Percentiles rank a stretch among this genome's conserved stretches.
These are phyloP conservation scores for Schizothorax lantsangensis DNA, from an alignment of 2,797 vertebrate genomes.

Conservation along the genomic window DNA sequence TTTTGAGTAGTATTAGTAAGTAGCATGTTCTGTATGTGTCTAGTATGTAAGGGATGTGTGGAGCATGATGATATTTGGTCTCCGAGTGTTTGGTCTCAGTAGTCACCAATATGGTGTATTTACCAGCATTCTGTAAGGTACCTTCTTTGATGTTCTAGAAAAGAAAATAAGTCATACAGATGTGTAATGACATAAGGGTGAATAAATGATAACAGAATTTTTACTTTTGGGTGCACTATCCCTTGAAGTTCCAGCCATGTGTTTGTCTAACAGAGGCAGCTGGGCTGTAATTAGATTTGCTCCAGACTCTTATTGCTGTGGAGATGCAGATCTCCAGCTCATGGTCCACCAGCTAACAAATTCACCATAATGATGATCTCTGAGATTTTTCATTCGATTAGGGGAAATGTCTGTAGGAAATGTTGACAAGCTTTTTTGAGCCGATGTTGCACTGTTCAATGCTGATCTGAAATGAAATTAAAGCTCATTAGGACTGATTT, in stretches of 20 bases:
- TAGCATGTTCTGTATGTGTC: neutral
- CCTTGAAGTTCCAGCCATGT: neutral
- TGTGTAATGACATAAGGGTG: neutral
- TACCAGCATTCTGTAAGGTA: neutral
- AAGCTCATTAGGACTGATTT: constrained; percentile 56
- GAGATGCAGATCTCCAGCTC: constrained; percentile 24
- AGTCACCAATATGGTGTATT: neutral
- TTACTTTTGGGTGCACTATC: neutral
- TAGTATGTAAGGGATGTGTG: neutral
- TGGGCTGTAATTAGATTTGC: constrained; percentile 35
- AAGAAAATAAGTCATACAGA: neutral
- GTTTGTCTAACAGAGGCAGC: constrained; percentile 32
- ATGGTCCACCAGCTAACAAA: constrained; percentile 12
- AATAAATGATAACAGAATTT: neutral
- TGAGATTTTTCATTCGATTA: constrained; percentile 13
- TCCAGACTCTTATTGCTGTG: constrained; percentile 8
- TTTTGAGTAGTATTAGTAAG: neutral
- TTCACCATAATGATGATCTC: constrained; percentile 27
- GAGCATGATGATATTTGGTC: neutral
- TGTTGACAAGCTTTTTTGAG: constrained; percentile 40
- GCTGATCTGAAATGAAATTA: constrained; percentile 49
- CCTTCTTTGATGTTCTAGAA: neutral
- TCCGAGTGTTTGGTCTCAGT: neutral
- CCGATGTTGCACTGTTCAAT: neutral
- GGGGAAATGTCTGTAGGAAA: constrained; percentile 35